Base-by-base conservation (phyloP, 2,888 invertebrate species). In the Perithous albicinctus region DNA sequence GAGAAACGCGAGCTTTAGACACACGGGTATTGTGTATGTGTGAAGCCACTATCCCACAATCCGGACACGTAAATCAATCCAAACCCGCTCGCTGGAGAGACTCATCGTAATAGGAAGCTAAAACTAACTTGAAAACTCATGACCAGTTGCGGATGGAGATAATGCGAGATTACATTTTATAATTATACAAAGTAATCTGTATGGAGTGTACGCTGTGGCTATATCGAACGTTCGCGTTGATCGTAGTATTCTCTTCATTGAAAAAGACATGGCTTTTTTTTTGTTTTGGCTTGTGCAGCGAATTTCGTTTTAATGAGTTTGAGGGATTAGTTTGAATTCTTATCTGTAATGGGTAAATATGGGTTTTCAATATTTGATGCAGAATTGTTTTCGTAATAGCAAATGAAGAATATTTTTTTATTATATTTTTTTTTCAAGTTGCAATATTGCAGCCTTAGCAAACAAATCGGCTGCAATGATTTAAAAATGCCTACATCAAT, bases 61-160 rank as follows among this genome's bases (percentile, higher is more conserved):
- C 63, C 69, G 74, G 78, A 74, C 59, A 67, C 78, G 75, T 75
- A 80, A 84, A 84, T 85, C 82, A 82, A 82, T 83, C 80, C 61
- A 38, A 74, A n/a, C n/a, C n/a, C 26, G 46, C n/a, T n/a, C n/a
- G 29, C 43, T 61, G 59, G 56, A 63, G 67, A 78, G 77, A 79
- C 72, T 64, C 75, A 72, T 73, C 63, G 79, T 67, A 41, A 77
- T 77, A 54, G 26, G 35, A n/a, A 43, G 43, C n/a, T n/a, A n/a
- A n/a, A n/a, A 29, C 29, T 32, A 15, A 15, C 7, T 8, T n/a
- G 15, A 32, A 4, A 32, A 18, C 59, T 41, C 32, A 12, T 26
- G 46, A 29, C 43, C 73, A 73, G 43, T 46, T 78, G 54, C 69
- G 38, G 8, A 15, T 26, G 18, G n/a, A 59, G 63, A 59, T 64